Conservation (phyloP, 1,140 invertebrate genomes). For the Amyelois transitella region DNA sequence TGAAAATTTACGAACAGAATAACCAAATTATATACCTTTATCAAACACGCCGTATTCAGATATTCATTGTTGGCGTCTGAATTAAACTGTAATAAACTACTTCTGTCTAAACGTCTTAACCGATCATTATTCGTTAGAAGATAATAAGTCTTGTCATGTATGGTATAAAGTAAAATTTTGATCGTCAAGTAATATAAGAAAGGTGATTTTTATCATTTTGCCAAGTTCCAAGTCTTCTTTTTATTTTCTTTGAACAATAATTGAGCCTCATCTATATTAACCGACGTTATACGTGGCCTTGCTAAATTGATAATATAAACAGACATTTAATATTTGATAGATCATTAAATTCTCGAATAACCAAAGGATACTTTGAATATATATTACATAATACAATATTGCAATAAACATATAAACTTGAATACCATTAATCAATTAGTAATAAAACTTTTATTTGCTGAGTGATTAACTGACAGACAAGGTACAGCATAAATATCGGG, state of each 20-base stretch:
- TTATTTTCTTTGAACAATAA: slow-evolving; percentile 64
- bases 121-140: not conserved
- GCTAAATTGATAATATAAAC: slow-evolving; percentile 36
- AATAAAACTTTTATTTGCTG: no score
- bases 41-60: not conserved
- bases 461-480: no score
- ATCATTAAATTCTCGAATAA: no score
- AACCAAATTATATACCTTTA: no score
- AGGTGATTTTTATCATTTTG: not conserved
- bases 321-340: slow-evolving; percentile 2
- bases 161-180: slow-evolving; percentile 21
- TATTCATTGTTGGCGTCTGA: slow-evolving; percentile 18
- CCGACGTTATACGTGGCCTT: slow-evolving; percentile 31
- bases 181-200: not conserved
- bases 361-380: no score
- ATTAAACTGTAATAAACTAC: slow-evolving; percentile 50
- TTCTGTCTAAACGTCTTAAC: slow-evolving; percentile 19
- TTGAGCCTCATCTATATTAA: slow-evolving; percentile 49
- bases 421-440: no score
- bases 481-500: no score
- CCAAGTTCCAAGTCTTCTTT: slow-evolving; percentile 49
- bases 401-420: no score
- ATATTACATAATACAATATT: no score
- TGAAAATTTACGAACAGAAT: no score
- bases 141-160: slow-evolving; percentile 24